Evolutionary conservation across 2,797 vertebrate genomes (phyloP).

Genomic region (Esox masquinongy): DNA sequence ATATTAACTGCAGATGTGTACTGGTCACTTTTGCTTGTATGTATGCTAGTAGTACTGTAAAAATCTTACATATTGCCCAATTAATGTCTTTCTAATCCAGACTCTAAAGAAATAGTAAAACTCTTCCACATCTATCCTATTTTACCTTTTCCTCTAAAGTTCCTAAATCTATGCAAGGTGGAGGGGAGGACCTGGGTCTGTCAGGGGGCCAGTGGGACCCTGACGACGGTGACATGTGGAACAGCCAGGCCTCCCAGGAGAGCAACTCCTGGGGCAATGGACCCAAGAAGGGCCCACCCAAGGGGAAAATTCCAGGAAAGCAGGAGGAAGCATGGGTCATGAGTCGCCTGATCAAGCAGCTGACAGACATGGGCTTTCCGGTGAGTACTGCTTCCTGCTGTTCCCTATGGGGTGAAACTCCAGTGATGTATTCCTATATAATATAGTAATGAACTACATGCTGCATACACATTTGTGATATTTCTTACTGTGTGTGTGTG

Average conservation of each 20-base stretch:
- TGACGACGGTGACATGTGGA: conserved; percentile 97
- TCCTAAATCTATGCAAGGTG: conserved; percentile 97
- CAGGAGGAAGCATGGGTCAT: conserved; percentile 96
- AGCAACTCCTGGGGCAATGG: conserved; percentile 82
- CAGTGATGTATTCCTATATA: background rate
- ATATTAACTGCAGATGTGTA: too few relatives aligned
- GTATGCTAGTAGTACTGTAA: too few relatives aligned
- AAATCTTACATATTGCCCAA: too few relatives aligned
- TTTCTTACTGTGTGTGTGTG: too few relatives aligned
- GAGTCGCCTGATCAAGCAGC: conserved; percentile 96
- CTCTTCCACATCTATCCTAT: background rate
- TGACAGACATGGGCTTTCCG: conserved; percentile 99
- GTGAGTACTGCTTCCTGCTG: conserved; percentile 84
- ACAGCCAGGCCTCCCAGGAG: conserved; percentile 85
- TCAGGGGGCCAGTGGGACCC: conserved; percentile 80
- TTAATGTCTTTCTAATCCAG: too few relatives aligned
- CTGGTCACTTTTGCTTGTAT: too few relatives aligned
- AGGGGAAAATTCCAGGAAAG: conserved; percentile 90
- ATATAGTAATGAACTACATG: too few relatives aligned
- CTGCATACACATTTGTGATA: too few relatives aligned
- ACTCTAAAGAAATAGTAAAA: background rate
- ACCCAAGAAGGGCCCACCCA: conserved; percentile 89
- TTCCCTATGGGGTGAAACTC: conserved; percentile 67
- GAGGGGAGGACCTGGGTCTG: conserved; percentile 85
- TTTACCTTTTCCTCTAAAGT: conserved; percentile 67